A percentile compares a stretch with the other conserved stretches of the same genome.
Conservation (phyloP, 2,797 vertebrate species). For the Eulemur albifrons region DNA sequence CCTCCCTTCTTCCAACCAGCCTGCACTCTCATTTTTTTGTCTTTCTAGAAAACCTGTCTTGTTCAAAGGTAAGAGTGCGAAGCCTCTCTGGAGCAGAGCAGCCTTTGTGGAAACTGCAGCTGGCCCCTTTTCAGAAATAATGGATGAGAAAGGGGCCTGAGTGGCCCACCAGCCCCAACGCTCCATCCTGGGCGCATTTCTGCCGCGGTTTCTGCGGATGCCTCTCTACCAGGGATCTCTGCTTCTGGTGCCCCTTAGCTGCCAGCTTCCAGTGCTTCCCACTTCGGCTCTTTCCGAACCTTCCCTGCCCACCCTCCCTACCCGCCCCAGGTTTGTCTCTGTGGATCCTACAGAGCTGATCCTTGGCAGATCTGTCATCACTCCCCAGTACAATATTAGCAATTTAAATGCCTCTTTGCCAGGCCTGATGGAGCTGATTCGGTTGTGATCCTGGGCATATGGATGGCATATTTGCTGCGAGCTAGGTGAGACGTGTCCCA, state of each 20-base stretch:
- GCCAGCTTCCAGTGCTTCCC: neutral
- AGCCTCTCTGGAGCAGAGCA: neutral
- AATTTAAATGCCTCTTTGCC: constrained; percentile 60
- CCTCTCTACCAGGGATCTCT: neutral
- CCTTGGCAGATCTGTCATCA: constrained; percentile 19
- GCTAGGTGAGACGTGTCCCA: constrained; percentile 63
- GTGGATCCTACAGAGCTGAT: neutral
- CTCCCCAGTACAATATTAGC: neutral
- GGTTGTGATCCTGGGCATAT: constrained; percentile 52
- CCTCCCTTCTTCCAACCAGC: neutral
- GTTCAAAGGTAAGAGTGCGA: neutral
- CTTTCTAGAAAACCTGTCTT: constrained; percentile 23
- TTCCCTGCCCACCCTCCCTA: neutral
- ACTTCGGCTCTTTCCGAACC: neutral
- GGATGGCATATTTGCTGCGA: constrained; percentile 57
- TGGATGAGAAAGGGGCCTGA: neutral
- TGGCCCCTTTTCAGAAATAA: constrained; percentile 34
- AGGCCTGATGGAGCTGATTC: constrained; percentile 13
- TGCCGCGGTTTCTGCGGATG: neutral
- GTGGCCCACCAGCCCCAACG: neutral
- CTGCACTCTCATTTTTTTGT: neutral
- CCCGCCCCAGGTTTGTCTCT: neutral
- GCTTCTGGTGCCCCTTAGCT: neutral
- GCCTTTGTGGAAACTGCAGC: neutral
- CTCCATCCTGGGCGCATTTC: neutral